These are phyloP conservation scores for Gasteruption jaculator DNA, from an alignment of 2,888 invertebrate species.

Conservation along the genomic window DNA sequence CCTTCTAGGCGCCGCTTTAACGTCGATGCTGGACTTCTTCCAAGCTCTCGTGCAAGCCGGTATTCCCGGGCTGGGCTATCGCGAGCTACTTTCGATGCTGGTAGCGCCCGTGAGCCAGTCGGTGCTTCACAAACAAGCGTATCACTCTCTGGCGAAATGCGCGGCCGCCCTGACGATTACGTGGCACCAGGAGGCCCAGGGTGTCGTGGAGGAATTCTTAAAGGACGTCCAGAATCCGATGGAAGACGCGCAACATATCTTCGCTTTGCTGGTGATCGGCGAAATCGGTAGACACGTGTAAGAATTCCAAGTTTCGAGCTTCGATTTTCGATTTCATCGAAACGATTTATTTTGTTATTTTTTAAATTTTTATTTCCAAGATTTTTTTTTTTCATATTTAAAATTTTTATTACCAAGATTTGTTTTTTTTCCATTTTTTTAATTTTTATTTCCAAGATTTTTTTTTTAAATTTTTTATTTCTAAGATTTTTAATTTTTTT, in stretches of 20 bases:
- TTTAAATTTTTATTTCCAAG: no score
- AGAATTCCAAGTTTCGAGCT: constrained; percentile 40
- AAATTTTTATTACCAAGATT: no score
- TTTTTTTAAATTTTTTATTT: not conserved
- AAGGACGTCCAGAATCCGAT: constrained; percentile 68
- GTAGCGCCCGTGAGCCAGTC: constrained; percentile 62
- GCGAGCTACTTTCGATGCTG: constrained; percentile 73
- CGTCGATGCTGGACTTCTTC: constrained; percentile 87
- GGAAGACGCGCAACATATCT: constrained; percentile 81
- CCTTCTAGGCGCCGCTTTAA: constrained; percentile 88
- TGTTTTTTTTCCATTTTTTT: no score
- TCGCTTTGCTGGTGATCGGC: constrained; percentile 90
- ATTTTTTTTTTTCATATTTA: no score
- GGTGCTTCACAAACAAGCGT: constrained; percentile 67
- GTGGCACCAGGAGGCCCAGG: constrained; percentile 67
- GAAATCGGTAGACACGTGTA: constrained; percentile 94
- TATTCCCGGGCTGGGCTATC: constrained; percentile 74
- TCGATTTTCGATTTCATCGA: not conserved
- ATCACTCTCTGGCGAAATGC: constrained; percentile 94
- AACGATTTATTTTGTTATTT: not conserved
- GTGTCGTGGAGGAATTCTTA: constrained; percentile 64
- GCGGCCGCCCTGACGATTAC: constrained; percentile 89
- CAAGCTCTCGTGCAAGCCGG: constrained; percentile 84
- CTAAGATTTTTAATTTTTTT: constrained; percentile 23
- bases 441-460: not conserved